Evolutionary conservation across 2,888 invertebrate genomes (phyloP), one percentile per base, ranked within the genome.

Genomic region (Sphecodes monilicornis): DNA sequence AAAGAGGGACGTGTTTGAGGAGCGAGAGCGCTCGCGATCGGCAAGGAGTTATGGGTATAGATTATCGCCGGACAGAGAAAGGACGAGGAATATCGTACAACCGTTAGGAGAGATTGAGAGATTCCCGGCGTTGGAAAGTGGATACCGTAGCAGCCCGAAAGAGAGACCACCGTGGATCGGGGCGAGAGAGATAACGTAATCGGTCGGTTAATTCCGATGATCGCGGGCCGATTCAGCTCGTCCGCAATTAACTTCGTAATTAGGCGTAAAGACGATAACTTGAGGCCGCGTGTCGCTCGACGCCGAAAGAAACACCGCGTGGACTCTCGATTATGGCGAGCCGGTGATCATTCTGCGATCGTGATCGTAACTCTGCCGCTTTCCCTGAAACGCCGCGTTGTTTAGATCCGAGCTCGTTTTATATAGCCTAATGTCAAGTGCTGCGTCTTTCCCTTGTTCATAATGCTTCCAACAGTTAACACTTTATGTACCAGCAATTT

Each of bases 211-310:
- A 86, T 89, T 81, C 84, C 82, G 84, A 87, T 89, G 85, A 89
- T 89, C 85, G 77, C 32, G 32, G 32, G 6, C 26, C n/a, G 81
- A 74, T 72, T 76, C 78, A 60, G 66, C 39, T 32, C 80, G 70
- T 43, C 72, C 80, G 80, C 79, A 88, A 89, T 89, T 90, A 90
- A 89, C 81, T 82, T 66, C 29, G 85, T 85, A 87, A 89, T 89
- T 90, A 89, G 88, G 85, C 90, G 90, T 90, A 87, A 89, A 90
- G 76, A 79, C 82, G 89, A 89, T 88, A 89, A 89, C 80, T 86
- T 26, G 22, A 68, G 1, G 69, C 70, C 70, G 46, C 70, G 57
- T 75, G 76, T 68, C 74, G 64, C 22, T 36, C 50, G 66, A 50
- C n/a, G 41, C 32, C 18, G 39, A 6, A 64, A 57, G 75, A 80